Percentiles rank a stretch among this genome's conserved stretches.
Evolutionary conservation across 2,888 invertebrate genomes (phyloP).

Genomic region (Belgica antarctica): DNA sequence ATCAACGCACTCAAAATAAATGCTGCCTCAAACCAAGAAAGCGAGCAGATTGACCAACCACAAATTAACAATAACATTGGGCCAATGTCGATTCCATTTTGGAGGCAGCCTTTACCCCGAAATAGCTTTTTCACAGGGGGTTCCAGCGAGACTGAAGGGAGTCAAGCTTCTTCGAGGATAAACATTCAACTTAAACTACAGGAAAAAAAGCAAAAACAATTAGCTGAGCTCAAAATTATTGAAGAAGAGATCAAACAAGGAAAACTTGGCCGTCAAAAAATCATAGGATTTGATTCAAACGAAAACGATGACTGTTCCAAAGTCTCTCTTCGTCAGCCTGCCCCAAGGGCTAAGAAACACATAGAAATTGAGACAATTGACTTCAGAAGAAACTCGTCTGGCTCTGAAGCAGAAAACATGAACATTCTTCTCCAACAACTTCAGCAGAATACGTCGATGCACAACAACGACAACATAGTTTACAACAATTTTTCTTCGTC

Average conservation of each 20-base stretch:
- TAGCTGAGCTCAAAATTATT: constrained; percentile 76
- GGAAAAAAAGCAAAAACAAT: constrained; percentile 83
- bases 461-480: constrained; percentile 7
- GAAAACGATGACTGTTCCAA: constrained; percentile 47
- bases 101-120: constrained; percentile 69
- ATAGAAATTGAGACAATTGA: constrained; percentile 58
- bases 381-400: constrained; percentile 46
- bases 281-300: constrained; percentile 56
- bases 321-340: constrained; percentile 59
- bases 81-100: constrained; percentile 65
- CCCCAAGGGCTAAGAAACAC: constrained; percentile 69
- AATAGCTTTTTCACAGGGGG: constrained; percentile 59
- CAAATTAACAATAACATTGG: constrained; percentile 47
- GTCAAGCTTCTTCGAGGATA: constrained; percentile 70
- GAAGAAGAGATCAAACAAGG: constrained; percentile 86
- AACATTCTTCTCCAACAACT: constrained; percentile 37
- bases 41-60: constrained; percentile 21
- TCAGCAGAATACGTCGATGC: constrained; percentile 2
- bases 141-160: constrained; percentile 73
- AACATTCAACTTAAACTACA: constrained; percentile 84
- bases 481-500: constrained; percentile 44
- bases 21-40: background rate
- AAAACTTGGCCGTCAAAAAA: constrained; percentile 63
- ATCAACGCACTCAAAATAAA: background rate
- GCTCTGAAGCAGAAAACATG: constrained; percentile 37